Evolutionary conservation across 2,888 invertebrate species (phyloP).

Genomic region (Aphidoletes aphidimyza): DNA sequence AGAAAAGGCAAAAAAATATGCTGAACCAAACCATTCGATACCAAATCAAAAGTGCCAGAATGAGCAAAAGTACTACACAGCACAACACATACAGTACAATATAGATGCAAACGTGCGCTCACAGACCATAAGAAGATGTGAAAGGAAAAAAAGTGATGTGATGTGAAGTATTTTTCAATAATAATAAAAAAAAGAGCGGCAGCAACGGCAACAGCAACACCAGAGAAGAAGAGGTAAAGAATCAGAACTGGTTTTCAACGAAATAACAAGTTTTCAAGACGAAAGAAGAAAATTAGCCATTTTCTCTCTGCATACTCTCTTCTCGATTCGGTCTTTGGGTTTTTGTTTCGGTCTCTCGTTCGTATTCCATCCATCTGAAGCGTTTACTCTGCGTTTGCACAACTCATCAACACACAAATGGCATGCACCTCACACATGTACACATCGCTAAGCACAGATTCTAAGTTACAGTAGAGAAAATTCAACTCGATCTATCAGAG

Average conservation of each 20-base stretch:
- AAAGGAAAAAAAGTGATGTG: slow-evolving; percentile 30
- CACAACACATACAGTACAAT: too few relatives aligned
- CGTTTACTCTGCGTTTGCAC: slow-evolving; percentile 27
- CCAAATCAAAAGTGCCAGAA: slow-evolving; percentile 31
- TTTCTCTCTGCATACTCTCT: slow-evolving; percentile 16
- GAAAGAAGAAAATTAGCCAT: slow-evolving; percentile 53
- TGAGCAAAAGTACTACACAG: slow-evolving; percentile 24
- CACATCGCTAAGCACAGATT: slow-evolving; percentile 17
- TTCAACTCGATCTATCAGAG: not conserved
- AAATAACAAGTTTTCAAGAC: slow-evolving; percentile 54
- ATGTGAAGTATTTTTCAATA: slow-evolving; percentile 16
- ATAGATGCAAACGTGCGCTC: not conserved
- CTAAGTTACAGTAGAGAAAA: slow-evolving; percentile 1
- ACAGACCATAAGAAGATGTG: not conserved
- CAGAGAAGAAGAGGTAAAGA: not conserved
- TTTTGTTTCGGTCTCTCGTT: too few relatives aligned
- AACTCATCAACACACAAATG: slow-evolving; percentile 7
- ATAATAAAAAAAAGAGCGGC: too few relatives aligned
- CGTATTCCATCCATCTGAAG: not conserved
- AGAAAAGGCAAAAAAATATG: not conserved
- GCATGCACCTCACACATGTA: slow-evolving; percentile 5
- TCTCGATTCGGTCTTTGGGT: too few relatives aligned
- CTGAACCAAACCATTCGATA: too few relatives aligned
- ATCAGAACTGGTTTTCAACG: slow-evolving; percentile 45
- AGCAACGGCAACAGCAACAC: not conserved